Base-by-base conservation (phyloP, 2,113 vertebrate genomes). In the Miniopterus natalensis region DNA sequence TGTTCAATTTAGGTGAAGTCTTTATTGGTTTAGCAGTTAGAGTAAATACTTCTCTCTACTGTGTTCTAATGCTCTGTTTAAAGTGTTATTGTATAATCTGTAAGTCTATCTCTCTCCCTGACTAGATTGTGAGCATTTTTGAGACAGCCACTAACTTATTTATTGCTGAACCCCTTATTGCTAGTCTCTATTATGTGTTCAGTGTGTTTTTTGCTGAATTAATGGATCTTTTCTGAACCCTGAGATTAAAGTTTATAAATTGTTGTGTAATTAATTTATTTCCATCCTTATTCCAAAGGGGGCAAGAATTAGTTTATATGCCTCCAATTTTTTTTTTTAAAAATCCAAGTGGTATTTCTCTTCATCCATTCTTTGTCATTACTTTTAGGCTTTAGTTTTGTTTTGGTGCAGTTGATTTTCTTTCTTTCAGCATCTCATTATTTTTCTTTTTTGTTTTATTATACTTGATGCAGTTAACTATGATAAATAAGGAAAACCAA, bases 101-200 rank as follows among this genome's bases (percentile, higher is more conserved):
- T 74, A 90, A n/a, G 57, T 90, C 80, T 40, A 6, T 21, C 42
- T 90, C 13, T 85, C 31, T 61, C 14, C 8, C 47, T 87, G 36
- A 83, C 49, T 18, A 92, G 25, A 90, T 36, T 51, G 27, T 90
- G 53, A 92, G 45, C 15, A 83, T 49, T 92, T 96, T 83, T 79
- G 18, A 93, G 70, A 80, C 18, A 96, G 9, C 10, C 27, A 77
- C 61, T 94, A 80, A 75, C 21, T 85, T 71, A 17, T 5, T 88
- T 63, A 42, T 29, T 93, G 29, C 29, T 70, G 45, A 96, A 75
- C 20, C 9, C 21, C 36, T 95, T 47, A 71, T 29, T 90, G 11
- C 14, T 80, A 18, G 9, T 90, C 25, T 36, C 53, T 59, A 1
- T 88, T 73, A 57, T 5, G 6, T 70, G 25, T 79, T 66, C 14